phyloP scores from a whole-genome alignment of 2,113 vertebrate genomes.

The Austrofundulus limnaeus region DNA sequence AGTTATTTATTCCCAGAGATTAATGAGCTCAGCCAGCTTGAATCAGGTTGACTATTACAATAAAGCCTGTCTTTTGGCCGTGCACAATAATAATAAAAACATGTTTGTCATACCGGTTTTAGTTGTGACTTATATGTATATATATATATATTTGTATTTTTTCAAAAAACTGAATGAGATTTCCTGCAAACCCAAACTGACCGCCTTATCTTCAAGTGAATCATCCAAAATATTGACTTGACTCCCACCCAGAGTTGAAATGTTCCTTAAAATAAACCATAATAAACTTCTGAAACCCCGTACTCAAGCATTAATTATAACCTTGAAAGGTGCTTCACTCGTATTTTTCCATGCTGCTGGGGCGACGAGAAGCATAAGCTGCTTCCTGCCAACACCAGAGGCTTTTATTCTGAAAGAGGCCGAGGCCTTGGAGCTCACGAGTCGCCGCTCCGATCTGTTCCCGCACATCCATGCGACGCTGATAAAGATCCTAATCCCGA shows the following conservation, averaged over 20 bases:
- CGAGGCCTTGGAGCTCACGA: conserved; percentile 14
- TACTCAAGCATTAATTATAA: no score
- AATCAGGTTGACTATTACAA: no score
- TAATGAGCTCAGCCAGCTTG: no score
- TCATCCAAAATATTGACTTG: background rate
- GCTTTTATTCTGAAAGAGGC: conserved; percentile 5
- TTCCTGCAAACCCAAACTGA: background rate
- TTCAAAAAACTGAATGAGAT: no score
- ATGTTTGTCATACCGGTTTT: no score
- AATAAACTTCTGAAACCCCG: background rate
- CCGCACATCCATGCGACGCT: conserved; percentile 49
- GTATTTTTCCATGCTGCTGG: conserved; percentile 13
- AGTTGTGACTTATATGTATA: no score
- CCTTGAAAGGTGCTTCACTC: conserved; percentile 8
- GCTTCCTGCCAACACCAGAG: conserved; percentile 4
- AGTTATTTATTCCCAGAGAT: no score
- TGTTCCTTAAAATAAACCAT: no score
- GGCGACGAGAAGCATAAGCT: conserved; percentile 10
- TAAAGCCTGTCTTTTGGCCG: no score
- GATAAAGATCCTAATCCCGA: conserved; percentile 71
- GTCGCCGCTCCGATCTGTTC: conserved; percentile 42
- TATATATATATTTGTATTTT: no score
- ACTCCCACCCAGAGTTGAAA: background rate
- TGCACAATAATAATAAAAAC: background rate
- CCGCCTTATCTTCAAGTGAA: background rate